Conservation (phyloP, 2,113 vertebrate genomes). For the Nicator chloris region DNA sequence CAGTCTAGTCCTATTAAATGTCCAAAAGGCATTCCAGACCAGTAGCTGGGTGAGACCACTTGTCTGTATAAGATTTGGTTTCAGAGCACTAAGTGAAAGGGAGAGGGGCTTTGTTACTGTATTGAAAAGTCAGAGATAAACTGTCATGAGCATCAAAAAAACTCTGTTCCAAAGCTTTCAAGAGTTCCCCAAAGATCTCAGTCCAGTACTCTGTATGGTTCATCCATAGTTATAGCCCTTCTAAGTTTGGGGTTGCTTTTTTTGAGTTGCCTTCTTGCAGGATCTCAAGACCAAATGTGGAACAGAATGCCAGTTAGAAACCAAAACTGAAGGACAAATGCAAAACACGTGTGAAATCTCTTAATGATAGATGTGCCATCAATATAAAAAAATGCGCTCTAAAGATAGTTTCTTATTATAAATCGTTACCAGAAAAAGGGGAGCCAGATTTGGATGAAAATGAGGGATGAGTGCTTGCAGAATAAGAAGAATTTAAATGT, state of each 20-base stretch:
- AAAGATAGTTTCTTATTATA: neutral
- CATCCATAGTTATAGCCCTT: neutral
- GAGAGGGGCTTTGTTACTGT: neutral
- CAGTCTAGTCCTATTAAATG: neutral
- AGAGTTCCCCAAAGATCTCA: neutral
- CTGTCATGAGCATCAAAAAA: neutral
- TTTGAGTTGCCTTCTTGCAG: neutral
- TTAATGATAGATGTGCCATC: neutral
- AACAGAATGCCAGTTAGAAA: neutral
- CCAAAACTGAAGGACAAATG: neutral
- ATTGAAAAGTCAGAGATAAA: neutral
- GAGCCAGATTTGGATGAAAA: slow-evolving; percentile 16
- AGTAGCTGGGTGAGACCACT: neutral
- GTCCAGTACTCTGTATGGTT: neutral
- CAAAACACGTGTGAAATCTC: neutral
- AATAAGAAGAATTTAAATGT: neutral
- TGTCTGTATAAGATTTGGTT: neutral
- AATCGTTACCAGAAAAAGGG: neutral
- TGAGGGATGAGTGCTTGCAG: neutral
- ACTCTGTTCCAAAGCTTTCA: neutral
- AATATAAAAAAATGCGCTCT: neutral
- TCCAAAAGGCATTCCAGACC: neutral
- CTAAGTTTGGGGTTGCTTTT: neutral
- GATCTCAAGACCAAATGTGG: neutral
- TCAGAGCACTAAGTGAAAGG: neutral